phyloP scores from a whole-genome alignment of 2,113 vertebrate species.

The Osmerus eperlanus region DNA sequence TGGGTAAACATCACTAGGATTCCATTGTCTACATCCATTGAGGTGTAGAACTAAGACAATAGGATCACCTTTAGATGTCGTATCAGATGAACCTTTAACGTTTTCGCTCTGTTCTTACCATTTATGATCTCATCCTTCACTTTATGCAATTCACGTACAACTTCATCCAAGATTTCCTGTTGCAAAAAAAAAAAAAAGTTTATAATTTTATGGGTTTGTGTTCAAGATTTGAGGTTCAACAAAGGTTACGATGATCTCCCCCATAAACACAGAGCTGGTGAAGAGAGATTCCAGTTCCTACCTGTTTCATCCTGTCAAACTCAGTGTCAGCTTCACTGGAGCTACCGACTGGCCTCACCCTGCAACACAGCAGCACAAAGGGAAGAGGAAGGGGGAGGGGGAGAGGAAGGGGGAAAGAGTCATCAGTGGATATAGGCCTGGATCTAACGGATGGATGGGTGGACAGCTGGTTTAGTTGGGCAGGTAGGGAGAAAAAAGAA shows the following conservation, averaged over 20 bases:
- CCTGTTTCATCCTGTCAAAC: constrained; percentile 98
- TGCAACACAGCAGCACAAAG: constrained; percentile 50
- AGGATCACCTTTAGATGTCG: neutral
- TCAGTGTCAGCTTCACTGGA: constrained; percentile 90
- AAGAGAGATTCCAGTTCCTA: constrained; percentile 47
- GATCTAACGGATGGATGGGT: too few relatives aligned
- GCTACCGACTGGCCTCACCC: constrained; percentile 90
- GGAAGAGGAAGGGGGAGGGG: neutral
- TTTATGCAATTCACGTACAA: constrained; percentile 96
- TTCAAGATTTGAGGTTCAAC: too few relatives aligned
- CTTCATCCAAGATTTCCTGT: constrained; percentile 99
- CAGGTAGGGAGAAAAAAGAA: too few relatives aligned
- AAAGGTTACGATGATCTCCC: too few relatives aligned
- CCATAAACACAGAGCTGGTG: too few relatives aligned
- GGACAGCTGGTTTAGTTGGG: too few relatives aligned
- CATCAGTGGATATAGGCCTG: too few relatives aligned
- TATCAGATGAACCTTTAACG: neutral
- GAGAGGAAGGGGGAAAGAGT: too few relatives aligned
- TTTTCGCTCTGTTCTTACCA: constrained; percentile 72
- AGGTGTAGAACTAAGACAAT: neutral
- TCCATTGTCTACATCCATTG: neutral
- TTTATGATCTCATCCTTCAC: constrained; percentile 99
- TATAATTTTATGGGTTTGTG: neutral
- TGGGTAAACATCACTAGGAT: neutral
- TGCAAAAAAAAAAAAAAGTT: constrained; percentile 6